Evolutionary conservation across 2,888 invertebrate genomes (phyloP), one percentile per base, ranked within the genome.

Genomic region (Coleophora deauratella): DNA sequence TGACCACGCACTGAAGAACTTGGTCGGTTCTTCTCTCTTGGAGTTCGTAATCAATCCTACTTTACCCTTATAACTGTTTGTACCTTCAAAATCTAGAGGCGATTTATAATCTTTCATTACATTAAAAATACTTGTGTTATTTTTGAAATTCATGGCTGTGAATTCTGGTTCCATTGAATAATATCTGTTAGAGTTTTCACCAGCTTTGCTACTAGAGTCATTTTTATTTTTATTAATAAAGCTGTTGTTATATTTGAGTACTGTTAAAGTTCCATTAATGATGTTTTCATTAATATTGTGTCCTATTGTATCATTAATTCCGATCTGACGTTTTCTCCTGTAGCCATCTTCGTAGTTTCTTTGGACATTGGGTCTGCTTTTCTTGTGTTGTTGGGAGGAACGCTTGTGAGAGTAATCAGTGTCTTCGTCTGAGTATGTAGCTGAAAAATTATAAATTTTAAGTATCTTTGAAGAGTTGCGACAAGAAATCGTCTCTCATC

Each of bases 401-500:
- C 21, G 21, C 13, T n/a, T 47, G 37, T 43, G 31, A 11, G 42
- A 2, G 13, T 51, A 51, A 0, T 57, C 58, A 4, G 50, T 33
- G 0, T 68, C 68, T 52, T 75, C 74, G 0, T 68, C 65, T 0
- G 68, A 65, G n/a, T 50, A 51, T 3, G 51, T 54, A 0, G 37
- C 61, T 64, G 50, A 4, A 45, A 33, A 28, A 14, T 39, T 1
- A 21, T 6, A 3, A 3, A 6, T 21, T 4, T 21, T 4, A 21
- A 21, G 6, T 21, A 21, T 3, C 3, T 21, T n/a, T n/a, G n/a
- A n/a, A n/a, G n/a, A n/a, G n/a, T n/a, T n/a, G n/a, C 21, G 21
- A 21, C n/a, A 21, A 21, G 3, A 21, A 21, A 4, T 21, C 21
- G 21, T 21, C 21, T 21, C 6, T n/a, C n/a, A n/a, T n/a, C n/a